Conservation (phyloP, 2,113 vertebrate genomes). For the Pteruthius melanotis region DNA sequence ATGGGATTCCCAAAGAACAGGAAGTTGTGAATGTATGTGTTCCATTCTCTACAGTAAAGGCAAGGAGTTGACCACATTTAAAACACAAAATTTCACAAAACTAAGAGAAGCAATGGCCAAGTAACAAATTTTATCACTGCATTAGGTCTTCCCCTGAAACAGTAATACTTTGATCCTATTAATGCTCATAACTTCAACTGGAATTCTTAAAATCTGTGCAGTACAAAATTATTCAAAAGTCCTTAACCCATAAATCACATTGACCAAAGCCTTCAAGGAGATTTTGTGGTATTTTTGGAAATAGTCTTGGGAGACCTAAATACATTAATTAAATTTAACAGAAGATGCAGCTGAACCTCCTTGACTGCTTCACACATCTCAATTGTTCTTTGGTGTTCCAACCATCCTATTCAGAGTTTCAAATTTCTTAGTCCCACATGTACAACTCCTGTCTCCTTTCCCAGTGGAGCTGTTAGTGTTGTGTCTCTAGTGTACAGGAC, state of each 20-base stretch:
- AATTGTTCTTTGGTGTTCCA: not conserved
- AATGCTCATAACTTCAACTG: not conserved
- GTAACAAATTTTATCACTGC: not conserved
- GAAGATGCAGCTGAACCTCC: not conserved
- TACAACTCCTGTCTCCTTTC: not conserved
- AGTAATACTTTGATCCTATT: not conserved
- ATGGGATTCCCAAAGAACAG: not conserved
- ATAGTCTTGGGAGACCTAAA: not conserved
- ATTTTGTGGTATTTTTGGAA: not conserved
- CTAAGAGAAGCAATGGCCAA: not conserved
- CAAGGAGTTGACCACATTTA: not conserved
- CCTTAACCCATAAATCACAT: not conserved
- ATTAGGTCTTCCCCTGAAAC: not conserved
- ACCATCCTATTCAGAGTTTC: not conserved
- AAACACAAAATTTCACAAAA: not conserved
- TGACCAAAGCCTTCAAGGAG: conserved; percentile 5
- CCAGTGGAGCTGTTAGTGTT: not conserved
- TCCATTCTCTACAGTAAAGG: not conserved
- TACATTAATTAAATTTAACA: not conserved
- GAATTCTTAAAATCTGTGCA: not conserved
- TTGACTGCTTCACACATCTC: not conserved
- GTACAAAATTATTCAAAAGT: not conserved
- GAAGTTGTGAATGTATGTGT: not conserved
- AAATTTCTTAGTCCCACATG: not conserved
- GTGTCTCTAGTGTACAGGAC: not conserved